Evolutionary conservation across 2,797 vertebrate species (phyloP).

Genomic region (Pelobates cultripes): DNA sequence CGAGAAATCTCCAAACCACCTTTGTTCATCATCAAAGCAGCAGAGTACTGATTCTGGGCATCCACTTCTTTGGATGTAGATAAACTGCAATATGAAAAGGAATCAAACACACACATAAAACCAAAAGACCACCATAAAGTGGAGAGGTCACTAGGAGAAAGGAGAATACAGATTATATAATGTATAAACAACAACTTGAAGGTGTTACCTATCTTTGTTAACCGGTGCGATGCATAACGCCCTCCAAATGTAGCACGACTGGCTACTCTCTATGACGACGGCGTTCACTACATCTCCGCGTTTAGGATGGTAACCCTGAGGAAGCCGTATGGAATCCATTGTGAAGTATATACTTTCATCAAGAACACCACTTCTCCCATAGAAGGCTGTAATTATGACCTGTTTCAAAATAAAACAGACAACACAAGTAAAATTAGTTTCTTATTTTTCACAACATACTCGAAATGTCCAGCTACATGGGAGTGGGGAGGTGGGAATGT

Average conservation of each 20-base stretch:
- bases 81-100: background rate
- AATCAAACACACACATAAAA: no score
- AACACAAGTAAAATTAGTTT: no score
- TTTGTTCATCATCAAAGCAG: slow-evolving; percentile 78
- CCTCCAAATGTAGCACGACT: slow-evolving; percentile 89
- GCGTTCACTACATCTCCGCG: slow-evolving; percentile 81
- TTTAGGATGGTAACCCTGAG: slow-evolving; percentile 77
- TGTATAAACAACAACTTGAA: background rate
- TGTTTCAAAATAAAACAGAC: slow-evolving; percentile 56
- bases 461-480: no score
- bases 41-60: slow-evolving; percentile 55
- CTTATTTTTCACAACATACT: no score
- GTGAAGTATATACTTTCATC: slow-evolving; percentile 87
- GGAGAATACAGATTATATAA: no score
- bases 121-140: no score
- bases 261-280: slow-evolving; percentile 90
- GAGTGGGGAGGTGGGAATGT: no score
- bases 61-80: background rate
- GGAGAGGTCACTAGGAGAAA: no score
- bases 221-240: slow-evolving; percentile 87
- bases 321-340: slow-evolving; percentile 83
- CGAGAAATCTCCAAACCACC: slow-evolving; percentile 79
- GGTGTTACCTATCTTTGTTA: slow-evolving; percentile 68
- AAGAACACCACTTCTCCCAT: slow-evolving; percentile 80
- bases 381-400: slow-evolving; percentile 83